These are phyloP conservation scores for Pampus argenteus DNA, from an alignment of 2,797 vertebrate species.

Conservation along the genomic window DNA sequence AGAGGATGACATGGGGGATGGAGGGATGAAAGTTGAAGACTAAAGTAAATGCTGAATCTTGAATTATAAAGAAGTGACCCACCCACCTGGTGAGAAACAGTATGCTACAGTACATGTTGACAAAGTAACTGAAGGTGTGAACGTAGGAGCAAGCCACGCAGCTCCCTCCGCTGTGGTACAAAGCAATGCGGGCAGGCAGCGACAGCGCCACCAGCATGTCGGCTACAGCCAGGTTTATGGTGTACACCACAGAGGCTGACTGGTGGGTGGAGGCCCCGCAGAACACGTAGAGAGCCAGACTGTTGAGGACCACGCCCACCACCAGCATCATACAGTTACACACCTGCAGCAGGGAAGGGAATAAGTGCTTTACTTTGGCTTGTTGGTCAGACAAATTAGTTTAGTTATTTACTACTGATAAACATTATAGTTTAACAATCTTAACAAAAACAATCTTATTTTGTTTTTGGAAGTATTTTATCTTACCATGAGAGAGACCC, in stretches of 20 bases:
- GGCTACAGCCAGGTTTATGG: conserved; percentile 92
- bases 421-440: too few species aligned
- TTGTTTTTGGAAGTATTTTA: too few species aligned
- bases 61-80: too few species aligned
- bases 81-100: conserved; percentile 90
- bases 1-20: background rate
- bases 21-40: background rate
- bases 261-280: conserved; percentile 87
- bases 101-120: conserved; percentile 98
- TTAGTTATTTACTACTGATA: too few species aligned
- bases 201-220: conserved; percentile 96
- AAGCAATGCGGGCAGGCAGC: conserved; percentile 89
- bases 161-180: conserved; percentile 87
- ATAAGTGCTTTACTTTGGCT: background rate
- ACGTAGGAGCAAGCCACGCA: conserved; percentile 89
- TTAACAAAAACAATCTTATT: too few species aligned
- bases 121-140: conserved; percentile 94
- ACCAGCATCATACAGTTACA: conserved; percentile 90
- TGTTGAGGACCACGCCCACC: conserved; percentile 90
- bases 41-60: background rate
- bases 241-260: conserved; percentile 93
- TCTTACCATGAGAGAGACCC: conserved; percentile 88
- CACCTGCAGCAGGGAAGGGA: conserved; percentile 55
- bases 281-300: conserved; percentile 92
- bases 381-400: too few species aligned